Percentiles rank a stretch among this genome's conserved stretches.
These are phyloP conservation scores for Diorhabda carinulata DNA, from an alignment of 1,140 invertebrate genomes.

Conservation along the genomic window DNA sequence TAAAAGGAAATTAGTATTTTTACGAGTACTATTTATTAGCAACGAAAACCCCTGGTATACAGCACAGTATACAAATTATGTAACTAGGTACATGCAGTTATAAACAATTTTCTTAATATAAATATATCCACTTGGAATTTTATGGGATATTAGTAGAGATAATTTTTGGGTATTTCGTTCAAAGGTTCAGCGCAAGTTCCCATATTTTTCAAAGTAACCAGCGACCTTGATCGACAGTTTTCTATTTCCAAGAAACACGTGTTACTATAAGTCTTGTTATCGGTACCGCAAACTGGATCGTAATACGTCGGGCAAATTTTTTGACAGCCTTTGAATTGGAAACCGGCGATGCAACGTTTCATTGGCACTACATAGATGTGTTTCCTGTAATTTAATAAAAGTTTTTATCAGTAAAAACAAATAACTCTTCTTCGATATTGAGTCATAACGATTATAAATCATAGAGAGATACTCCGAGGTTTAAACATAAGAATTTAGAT, in stretches of 20 bases:
- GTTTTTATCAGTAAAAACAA: too few species aligned
- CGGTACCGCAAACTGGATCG: slow-evolving; percentile 85
- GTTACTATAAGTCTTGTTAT: slow-evolving; percentile 87
- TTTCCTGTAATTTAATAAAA: slow-evolving; percentile 56
- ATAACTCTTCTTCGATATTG: too few species aligned
- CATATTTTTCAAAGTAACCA: slow-evolving; percentile 61
- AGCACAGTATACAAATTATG: too few species aligned
- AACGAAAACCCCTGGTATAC: too few species aligned
- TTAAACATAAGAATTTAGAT: too few species aligned
- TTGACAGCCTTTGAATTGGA: slow-evolving; percentile 80
- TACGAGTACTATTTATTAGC: too few species aligned
- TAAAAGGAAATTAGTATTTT: too few species aligned
- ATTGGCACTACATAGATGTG: slow-evolving; percentile 84
- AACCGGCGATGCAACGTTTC: slow-evolving; percentile 75
- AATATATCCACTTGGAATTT: too few species aligned
- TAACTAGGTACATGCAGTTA: too few species aligned
- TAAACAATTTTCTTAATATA: too few species aligned
- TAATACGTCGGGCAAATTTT: slow-evolving; percentile 80
- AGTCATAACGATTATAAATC: too few species aligned
- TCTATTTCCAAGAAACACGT: slow-evolving; percentile 88
- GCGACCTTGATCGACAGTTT: slow-evolving; percentile 74
- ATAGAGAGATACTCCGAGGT: too few species aligned
- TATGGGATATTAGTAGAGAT: slow-evolving; percentile 55
- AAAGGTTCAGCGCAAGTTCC: slow-evolving; percentile 67
- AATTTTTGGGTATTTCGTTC: slow-evolving; percentile 63